A percentile compares a stretch with the other conserved stretches of the same genome.
These are phyloP conservation scores for Diadophis punctatus DNA, from an alignment of 2,113 vertebrate genomes.

Conservation along the genomic window DNA sequence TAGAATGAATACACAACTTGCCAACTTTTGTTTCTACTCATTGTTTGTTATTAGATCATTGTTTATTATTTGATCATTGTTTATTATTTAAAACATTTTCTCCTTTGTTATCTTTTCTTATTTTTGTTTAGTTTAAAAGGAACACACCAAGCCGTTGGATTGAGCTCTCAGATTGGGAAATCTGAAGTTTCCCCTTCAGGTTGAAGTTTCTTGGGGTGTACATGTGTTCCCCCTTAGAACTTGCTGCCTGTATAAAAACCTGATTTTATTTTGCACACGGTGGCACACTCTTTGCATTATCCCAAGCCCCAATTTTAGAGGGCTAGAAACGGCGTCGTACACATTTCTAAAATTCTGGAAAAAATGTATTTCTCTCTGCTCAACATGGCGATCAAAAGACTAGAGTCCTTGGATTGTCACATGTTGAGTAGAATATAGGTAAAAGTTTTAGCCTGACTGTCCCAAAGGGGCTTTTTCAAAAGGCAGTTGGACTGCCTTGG, in stretches of 20 bases:
- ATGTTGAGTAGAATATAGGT: constrained; percentile 2
- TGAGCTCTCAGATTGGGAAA: not conserved
- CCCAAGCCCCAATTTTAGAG: not conserved
- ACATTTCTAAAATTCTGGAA: not conserved
- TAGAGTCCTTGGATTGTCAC: not conserved
- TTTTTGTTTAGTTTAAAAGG: not conserved
- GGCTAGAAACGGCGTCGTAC: not conserved
- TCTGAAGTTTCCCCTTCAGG: not conserved
- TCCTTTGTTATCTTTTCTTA: not conserved
- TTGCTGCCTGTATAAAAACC: not conserved
- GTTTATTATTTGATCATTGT: not conserved
- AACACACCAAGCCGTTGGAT: not conserved
- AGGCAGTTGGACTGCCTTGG: not conserved
- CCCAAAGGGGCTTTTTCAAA: not conserved
- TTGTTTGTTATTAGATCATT: not conserved
- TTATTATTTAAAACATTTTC: not conserved
- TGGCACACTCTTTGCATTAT: not conserved
- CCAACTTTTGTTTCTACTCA: not conserved
- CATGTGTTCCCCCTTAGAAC: not conserved
- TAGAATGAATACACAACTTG: not conserved
- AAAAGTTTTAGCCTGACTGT: not conserved
- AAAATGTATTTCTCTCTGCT: not conserved
- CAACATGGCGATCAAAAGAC: too few relatives aligned
- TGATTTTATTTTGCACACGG: not conserved
- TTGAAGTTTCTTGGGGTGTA: not conserved